Percentiles rank a stretch among this genome's conserved stretches.
Conservation (phyloP, 2,888 invertebrate species). For the Protodeltote pygarga region DNA sequence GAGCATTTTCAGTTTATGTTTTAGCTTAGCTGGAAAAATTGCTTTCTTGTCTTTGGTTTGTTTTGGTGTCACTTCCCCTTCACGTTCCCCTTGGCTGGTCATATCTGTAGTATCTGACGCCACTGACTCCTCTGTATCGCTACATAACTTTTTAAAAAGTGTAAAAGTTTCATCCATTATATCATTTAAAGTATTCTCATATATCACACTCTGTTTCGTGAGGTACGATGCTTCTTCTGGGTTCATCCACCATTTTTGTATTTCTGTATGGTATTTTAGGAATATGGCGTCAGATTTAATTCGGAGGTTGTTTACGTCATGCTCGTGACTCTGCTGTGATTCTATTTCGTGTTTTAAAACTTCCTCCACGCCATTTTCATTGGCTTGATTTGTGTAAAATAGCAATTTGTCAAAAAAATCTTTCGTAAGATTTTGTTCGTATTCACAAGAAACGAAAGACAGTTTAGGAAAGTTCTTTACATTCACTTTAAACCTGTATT, state of each 20-base stretch:
- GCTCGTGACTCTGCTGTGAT: background rate
- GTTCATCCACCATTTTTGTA: conserved; percentile 35
- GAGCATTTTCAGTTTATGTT: too few species aligned
- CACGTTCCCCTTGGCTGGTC: too few species aligned
- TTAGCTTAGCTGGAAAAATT: too few species aligned
- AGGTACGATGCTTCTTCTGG: conserved; percentile 23
- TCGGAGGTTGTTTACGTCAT: conserved; percentile 6
- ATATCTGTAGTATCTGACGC: too few species aligned
- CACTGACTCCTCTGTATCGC: too few species aligned
- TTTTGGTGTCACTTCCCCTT: too few species aligned
- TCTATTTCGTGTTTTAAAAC: conserved; percentile 18
- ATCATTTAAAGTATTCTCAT: too few species aligned
- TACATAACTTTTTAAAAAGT: too few species aligned
- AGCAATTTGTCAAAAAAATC: conserved; percentile 27
- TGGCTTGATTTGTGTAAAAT: conserved; percentile 34
- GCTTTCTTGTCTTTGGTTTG: too few species aligned
- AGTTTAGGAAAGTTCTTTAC: conserved; percentile 34
- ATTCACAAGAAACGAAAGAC: conserved; percentile 4
- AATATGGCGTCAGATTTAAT: conserved; percentile 20
- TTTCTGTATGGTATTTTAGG: conserved; percentile 28
- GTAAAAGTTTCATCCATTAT: too few species aligned
- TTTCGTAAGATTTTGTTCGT: conserved; percentile 11
- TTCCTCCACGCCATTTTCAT: conserved; percentile 18
- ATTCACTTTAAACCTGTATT: conserved; percentile 21
- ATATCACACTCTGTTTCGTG: too few species aligned